These are phyloP conservation scores for Mimachlamys varia DNA, from an alignment of 2,888 invertebrate genomes.

Conservation along the genomic window DNA sequence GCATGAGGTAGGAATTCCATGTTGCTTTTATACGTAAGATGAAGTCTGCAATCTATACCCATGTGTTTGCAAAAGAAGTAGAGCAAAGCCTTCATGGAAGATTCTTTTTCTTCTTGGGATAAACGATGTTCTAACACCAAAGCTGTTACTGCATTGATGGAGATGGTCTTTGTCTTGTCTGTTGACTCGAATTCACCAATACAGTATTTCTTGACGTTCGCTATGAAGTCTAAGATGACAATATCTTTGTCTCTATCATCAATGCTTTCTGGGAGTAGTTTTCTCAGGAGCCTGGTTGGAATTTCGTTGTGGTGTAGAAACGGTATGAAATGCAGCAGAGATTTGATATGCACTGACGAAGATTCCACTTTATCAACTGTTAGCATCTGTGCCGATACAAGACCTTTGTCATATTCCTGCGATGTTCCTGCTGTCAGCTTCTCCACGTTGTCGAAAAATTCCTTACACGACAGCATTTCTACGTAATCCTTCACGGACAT, in stretches of 20 bases:
- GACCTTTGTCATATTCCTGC: neutral
- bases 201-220: neutral
- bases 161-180: neutral
- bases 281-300: neutral
- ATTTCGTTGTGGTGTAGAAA: neutral
- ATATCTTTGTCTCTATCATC: neutral
- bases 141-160: neutral
- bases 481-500: neutral
- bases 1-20: neutral
- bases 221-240: neutral
- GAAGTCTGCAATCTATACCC: neutral
- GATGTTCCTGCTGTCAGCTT: neutral
- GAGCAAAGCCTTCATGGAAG: neutral
- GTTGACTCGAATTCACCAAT: neutral
- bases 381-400: neutral
- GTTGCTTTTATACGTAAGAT: neutral
- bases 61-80: conserved; percentile 8
- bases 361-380: neutral
- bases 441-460: neutral
- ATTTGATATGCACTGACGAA: neutral
- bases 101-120: neutral
- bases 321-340: neutral
- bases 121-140: neutral
- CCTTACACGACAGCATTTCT: neutral
- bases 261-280: neutral